Conservation (phyloP, 2,797 vertebrate species). For the Danio kyathit region DNA sequence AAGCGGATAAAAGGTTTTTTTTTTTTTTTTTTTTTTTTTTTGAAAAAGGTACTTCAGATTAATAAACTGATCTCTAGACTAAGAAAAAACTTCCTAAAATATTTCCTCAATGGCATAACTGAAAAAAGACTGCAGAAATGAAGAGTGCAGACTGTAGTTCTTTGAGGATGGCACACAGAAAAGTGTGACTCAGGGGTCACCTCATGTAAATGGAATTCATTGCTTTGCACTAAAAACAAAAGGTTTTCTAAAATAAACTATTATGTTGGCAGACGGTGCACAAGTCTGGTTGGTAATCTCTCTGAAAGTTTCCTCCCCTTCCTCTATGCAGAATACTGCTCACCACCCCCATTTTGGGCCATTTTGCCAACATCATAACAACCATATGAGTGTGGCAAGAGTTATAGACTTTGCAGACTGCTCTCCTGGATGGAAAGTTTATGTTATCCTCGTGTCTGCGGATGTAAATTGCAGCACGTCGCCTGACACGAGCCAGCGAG, state of each 20-base stretch:
- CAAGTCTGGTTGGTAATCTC: constrained; percentile 62
- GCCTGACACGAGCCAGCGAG: constrained; percentile 69
- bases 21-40: too few relatives aligned
- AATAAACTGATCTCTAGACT: not conserved
- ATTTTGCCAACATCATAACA: constrained; percentile 74
- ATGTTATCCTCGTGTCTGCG: constrained; percentile 71
- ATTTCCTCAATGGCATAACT: not conserved
- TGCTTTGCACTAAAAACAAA: constrained; percentile 33
- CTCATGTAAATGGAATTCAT: constrained; percentile 41
- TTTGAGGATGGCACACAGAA: constrained; percentile 42
- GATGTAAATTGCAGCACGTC: constrained; percentile 73
- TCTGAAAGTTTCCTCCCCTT: constrained; percentile 24
- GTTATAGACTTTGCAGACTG: constrained; percentile 73
- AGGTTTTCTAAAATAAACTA: constrained; percentile 64
- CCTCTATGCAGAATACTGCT: constrained; percentile 18
- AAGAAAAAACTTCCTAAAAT: not conserved
- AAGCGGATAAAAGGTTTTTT: too few relatives aligned
- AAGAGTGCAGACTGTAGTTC: not conserved
- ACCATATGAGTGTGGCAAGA: constrained; percentile 68
- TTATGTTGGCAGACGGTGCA: constrained; percentile 43
- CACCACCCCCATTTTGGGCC: constrained; percentile 41
- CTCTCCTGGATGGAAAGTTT: constrained; percentile 77
- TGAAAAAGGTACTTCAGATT: not conserved
- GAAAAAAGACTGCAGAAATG: not conserved
- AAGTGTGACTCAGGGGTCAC: not conserved